phyloP scores from a whole-genome alignment of 2,113 vertebrate genomes.

The Oxyura jamaicensis region DNA sequence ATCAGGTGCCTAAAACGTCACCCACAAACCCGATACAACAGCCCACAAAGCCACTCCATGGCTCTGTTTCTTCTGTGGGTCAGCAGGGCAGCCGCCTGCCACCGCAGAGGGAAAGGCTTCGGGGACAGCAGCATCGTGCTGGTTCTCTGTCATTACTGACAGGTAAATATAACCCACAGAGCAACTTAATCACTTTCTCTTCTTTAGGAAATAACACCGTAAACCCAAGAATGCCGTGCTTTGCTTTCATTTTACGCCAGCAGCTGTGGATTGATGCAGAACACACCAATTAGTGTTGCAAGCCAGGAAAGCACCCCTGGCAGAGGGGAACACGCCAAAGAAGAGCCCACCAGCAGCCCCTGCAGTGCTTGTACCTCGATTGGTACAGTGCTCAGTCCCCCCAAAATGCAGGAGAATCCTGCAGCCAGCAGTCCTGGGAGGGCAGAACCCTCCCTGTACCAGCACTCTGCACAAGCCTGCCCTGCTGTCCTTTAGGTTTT shows the following conservation, averaged over 20 bases:
- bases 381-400: neutral
- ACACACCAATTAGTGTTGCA: neutral
- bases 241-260: neutral
- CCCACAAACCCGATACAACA: neutral
- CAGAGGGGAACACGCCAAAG: neutral
- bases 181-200: neutral
- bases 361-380: neutral
- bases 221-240: neutral
- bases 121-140: neutral
- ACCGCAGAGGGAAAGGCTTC: neutral
- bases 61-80: rapidly evolving
- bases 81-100: neutral
- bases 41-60: neutral
- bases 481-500: neutral
- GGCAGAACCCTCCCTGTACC: neutral
- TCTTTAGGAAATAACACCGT: neutral
- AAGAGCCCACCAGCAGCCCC: neutral
- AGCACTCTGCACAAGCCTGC: neutral
- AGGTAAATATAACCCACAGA: neutral
- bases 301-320: neutral
- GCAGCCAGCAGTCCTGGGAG: neutral
- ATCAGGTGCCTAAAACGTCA: rapidly evolving
- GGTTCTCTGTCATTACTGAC: neutral
- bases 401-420: neutral
- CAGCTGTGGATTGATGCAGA: neutral